Percentiles rank a stretch among this genome's conserved stretches.
Evolutionary conservation across 2,113 vertebrate species (phyloP).

Genomic region (Malaclemys terrapin): DNA sequence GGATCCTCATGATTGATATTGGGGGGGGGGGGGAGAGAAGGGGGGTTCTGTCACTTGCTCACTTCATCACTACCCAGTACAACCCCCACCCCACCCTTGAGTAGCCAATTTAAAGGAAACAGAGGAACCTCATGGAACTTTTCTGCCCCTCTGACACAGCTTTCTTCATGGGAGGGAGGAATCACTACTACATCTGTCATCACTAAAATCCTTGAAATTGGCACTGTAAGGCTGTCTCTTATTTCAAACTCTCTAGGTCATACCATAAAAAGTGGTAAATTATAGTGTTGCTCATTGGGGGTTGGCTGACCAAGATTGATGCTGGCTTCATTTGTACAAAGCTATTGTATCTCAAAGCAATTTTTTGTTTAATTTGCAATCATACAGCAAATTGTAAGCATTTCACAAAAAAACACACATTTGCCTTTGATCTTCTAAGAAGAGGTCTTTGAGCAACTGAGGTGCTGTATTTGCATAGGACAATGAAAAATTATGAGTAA

Average conservation of each 20-base stretch:
- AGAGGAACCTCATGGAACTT: neutral
- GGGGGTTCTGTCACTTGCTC: conserved; percentile 12
- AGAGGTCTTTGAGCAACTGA: neutral
- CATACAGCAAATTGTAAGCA: neutral
- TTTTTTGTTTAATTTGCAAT: neutral
- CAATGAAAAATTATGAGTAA: neutral
- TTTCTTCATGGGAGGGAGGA: neutral
- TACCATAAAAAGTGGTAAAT: rapidly evolving
- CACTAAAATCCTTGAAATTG: neutral
- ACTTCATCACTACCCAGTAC: neutral
- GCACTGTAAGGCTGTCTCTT: neutral
- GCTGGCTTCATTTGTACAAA: neutral
- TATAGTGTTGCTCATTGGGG: neutral
- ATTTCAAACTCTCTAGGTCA: rapidly evolving
- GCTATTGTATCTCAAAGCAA: neutral
- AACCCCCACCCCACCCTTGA: neutral
- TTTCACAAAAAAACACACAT: neutral
- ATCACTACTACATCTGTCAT: neutral
- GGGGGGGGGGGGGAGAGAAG: neutral
- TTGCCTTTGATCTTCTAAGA: neutral
- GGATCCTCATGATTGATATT: neutral
- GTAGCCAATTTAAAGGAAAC: neutral
- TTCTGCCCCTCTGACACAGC: neutral
- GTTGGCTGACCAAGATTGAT: neutral
- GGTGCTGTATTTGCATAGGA: neutral